Evolutionary conservation across 2,888 invertebrate genomes (phyloP), one percentile per base, ranked within the genome.

Genomic region (Neocrepidodera transversa): DNA sequence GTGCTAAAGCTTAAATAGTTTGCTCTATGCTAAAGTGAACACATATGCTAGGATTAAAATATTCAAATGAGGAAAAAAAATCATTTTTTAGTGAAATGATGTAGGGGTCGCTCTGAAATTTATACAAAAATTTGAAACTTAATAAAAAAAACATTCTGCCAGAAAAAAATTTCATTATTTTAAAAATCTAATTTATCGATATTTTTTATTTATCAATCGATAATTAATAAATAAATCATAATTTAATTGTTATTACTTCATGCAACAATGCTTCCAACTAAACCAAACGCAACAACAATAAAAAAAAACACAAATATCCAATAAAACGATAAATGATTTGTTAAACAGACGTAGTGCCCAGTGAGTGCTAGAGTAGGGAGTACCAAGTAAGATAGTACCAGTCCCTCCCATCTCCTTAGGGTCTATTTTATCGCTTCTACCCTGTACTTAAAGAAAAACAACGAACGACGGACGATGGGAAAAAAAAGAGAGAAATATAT

Each of bases 381-480:
- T 53, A 53, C 45, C 45, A 26, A 45, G 40, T 53, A 42, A 35
- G 63, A 68, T 65, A 52, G 48, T 52, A 50, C 40, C 30, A 11
- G 45, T 38, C 17, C 71, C 73, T 62, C 74, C 76, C 71, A 75
- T 68, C 73, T 70, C 73, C 68, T 52, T 51, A 53, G 66, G 74
- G 72, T 70, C 23, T 53, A 11, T 40, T 70, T 71, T 72, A 71
- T 71, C 70, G 69, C 69, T 65, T 51, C 54, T 52, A 58, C 54
- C 45, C 50, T 35, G 40, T 52, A 58, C 23, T 58, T 52, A 32
- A 52, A 17, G 13, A 26, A 35, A 35, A 40, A 14, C 23, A 40
- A 51, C 47, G 45, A 40, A 51, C 47, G 45, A 40, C 30, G 18
- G 10, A 28, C 26, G 26, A 23, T 11, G 40, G 40, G 70, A 66